These are phyloP conservation scores for Eupithecia subumbrata DNA, from an alignment of 2,888 invertebrate genomes.

Conservation along the genomic window DNA sequence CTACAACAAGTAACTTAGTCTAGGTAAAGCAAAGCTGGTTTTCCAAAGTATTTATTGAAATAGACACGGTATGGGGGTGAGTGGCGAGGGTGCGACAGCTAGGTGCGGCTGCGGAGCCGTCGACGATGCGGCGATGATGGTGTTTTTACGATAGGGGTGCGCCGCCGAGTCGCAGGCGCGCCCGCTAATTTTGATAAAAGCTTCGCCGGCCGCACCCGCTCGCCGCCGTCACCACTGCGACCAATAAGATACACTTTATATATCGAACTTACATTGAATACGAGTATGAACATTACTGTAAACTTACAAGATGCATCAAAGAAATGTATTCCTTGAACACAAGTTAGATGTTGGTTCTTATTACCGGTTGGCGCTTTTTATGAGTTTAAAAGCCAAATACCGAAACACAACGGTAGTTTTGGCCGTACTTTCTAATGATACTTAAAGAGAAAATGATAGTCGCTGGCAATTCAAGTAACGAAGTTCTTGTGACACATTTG, in stretches of 20 bases:
- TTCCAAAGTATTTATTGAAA: conserved; percentile 28
- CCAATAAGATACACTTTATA: conserved; percentile 60
- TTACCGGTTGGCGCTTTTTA: background rate
- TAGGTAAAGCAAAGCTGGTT: conserved; percentile 2
- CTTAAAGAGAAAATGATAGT: background rate
- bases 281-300: conserved; percentile 8
- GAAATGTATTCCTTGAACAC: background rate
- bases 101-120: conserved; percentile 73
- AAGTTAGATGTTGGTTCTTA: background rate
- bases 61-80: conserved; percentile 54
- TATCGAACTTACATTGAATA: conserved; percentile 36
- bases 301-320: background rate
- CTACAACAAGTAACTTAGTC: background rate
- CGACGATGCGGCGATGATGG: conserved; percentile 74
- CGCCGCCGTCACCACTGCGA: conserved; percentile 59
- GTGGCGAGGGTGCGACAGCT: conserved; percentile 70
- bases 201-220: conserved; percentile 77
- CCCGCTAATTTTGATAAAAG: conserved; percentile 83
- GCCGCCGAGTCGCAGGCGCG: conserved; percentile 69
- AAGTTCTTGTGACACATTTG: conserved; percentile 19
- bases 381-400: background rate
- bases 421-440: conserved; percentile 4
- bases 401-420: background rate
- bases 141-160: conserved; percentile 81
- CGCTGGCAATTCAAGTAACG: conserved; percentile 26